phyloP scores from a whole-genome alignment of 1,140 invertebrate genomes.

The Caenorhabditis briggsae region DNA sequence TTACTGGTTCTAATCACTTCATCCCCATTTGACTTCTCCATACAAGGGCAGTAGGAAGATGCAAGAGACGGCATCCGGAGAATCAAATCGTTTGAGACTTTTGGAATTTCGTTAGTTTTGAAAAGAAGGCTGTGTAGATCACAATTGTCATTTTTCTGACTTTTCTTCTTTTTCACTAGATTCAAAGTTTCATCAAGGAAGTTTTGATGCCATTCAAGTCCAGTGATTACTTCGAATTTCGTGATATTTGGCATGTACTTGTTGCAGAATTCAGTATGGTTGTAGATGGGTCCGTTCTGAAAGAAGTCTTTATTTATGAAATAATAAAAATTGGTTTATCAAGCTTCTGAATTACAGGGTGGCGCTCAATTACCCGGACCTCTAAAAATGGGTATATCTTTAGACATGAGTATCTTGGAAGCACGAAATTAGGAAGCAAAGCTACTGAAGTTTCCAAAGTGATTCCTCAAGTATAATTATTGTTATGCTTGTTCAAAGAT shows the following conservation, averaged over 20 bases:
- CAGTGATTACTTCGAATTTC: background rate
- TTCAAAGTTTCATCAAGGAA: slow-evolving; percentile 3
- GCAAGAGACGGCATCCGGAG: background rate
- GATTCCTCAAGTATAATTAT: no score
- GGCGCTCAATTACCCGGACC: no score
- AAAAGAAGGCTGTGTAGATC: background rate
- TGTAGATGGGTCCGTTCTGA: background rate
- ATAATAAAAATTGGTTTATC: no score
- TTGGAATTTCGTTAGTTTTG: background rate
- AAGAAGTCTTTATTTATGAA: background rate
- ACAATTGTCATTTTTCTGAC: background rate
- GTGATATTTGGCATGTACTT: background rate
- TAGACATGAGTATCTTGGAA: no score
- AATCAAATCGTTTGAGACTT: background rate
- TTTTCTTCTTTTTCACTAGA: background rate
- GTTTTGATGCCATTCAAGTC: background rate
- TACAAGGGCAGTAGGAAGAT: background rate
- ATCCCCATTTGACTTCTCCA: background rate
- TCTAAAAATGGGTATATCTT: no score
- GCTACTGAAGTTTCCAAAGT: no score
- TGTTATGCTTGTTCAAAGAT: no score
- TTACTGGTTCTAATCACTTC: background rate
- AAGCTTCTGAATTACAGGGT: no score
- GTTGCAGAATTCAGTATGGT: slow-evolving; percentile 1
- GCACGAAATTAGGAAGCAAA: no score